Base-by-base conservation (phyloP, 2,797 vertebrate genomes). In the Aotus griseimembra region DNA sequence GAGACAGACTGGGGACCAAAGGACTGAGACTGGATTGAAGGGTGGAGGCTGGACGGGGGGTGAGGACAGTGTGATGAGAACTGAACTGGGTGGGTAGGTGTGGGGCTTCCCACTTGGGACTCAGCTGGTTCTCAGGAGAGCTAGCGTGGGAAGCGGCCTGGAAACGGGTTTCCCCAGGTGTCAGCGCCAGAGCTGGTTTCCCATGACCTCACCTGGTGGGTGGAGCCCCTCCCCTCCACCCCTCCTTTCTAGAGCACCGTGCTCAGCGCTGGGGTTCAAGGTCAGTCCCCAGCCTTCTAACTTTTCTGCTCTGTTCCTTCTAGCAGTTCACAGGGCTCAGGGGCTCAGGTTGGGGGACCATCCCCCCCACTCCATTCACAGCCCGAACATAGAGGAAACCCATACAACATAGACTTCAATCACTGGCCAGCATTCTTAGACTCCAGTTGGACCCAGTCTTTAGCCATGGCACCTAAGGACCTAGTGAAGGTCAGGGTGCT, bases 151-250 rank as follows among this genome's bases (percentile, higher is more conserved):
- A 98, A 98, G 97, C 97, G 91, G 90, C 97, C 93, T 96, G 75
- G 96, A 97, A 98, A 98, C 97, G 97, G 97, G 98, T 98, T 98
- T 98, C 97, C 98, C 98, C 98, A 98, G 98, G 98, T 98, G 96
- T 98, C 97, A 97, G 96, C 19, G 93, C 97, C 97, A 97, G 96
- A 95, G 79, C 96, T 97, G 90, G 95, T 98, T 98, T 98, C 98
- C 98, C 98, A 98, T 98, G 97, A 98, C 98, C 97, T 98, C 97
- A 98, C 96, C 96, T 11, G 96, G 92, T 77, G 87, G 95, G 95
- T 95, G 96, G 95, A 94, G 97, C 96, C 91, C 96, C 96, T 88
- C 96, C 97, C 76, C 64, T 88, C 79, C 76, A 44, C 39, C 52
- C 87, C 80, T 91, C 77, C 97, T 97, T 95, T 88, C 89, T 76